Percentiles rank a stretch among this genome's conserved stretches.
These are phyloP conservation scores for Sciurus niger DNA, from an alignment of 2,113 vertebrate genomes.

Conservation along the genomic window DNA sequence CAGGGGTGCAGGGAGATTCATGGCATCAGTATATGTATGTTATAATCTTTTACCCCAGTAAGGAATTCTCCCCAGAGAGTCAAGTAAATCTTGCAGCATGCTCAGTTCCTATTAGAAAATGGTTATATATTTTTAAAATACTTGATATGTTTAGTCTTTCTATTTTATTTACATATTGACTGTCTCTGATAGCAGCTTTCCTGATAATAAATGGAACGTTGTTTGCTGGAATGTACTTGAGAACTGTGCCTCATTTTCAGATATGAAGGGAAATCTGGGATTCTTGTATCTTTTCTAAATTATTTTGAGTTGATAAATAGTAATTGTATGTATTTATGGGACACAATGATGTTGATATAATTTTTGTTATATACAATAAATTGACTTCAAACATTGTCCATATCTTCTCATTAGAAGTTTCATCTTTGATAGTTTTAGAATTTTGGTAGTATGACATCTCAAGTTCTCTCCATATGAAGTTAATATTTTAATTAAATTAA, in stretches of 20 bases:
- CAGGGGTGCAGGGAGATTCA: background rate
- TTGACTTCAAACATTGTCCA: background rate
- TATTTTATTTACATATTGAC: background rate
- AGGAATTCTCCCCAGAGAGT: background rate
- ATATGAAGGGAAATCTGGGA: background rate
- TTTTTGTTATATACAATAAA: background rate
- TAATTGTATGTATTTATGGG: background rate
- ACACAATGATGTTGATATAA: background rate
- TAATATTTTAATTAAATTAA: background rate
- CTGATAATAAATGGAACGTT: too few relatives aligned
- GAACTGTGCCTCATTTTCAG: background rate
- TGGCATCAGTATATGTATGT: background rate
- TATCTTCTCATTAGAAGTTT: background rate
- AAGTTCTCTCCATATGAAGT: background rate
- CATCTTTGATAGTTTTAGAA: background rate
- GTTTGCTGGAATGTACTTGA: background rate
- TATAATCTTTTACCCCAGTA: background rate
- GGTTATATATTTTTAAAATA: background rate
- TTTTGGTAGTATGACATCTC: background rate
- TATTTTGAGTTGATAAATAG: background rate
- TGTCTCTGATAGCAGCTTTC: background rate
- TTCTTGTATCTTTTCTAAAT: background rate
- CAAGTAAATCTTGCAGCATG: background rate
- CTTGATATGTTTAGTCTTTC: background rate
- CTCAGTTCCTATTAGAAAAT: background rate